These are phyloP conservation scores for Rhizomys pruinosus DNA, from an alignment of 2,113 vertebrate species.

Conservation along the genomic window DNA sequence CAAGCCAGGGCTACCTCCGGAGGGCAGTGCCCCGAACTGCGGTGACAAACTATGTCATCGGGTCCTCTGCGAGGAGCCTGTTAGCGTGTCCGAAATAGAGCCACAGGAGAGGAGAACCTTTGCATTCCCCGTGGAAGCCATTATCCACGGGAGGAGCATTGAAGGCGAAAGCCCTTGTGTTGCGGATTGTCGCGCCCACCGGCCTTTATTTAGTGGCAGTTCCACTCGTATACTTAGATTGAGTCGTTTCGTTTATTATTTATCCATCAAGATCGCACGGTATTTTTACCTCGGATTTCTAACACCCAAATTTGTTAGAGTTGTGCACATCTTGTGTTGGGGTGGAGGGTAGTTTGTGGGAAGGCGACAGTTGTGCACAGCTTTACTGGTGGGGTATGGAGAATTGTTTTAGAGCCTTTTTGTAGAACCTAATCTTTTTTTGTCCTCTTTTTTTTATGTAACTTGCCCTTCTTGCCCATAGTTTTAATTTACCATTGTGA, in stretches of 20 bases:
- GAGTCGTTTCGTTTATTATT: not conserved
- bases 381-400: not conserved
- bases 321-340: slow-evolving; percentile 49
- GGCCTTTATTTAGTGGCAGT: not conserved
- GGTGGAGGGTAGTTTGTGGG: slow-evolving; percentile 24
- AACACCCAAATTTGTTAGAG: slow-evolving; percentile 63
- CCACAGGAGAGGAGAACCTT: not conserved
- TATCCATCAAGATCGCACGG: not conserved
- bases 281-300: slow-evolving; percentile 31
- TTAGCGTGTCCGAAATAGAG: slow-evolving; percentile 56
- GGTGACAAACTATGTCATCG: slow-evolving; percentile 61
- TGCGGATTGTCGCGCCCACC: not conserved
- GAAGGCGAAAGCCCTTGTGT: not conserved
- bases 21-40: slow-evolving; percentile 42
- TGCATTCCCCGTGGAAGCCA: slow-evolving; percentile 70
- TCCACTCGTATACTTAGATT: not conserved
- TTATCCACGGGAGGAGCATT: slow-evolving; percentile 42
- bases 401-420: slow-evolving; percentile 39
- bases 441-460: not conserved
- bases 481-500: slow-evolving; percentile 45
- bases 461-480: not conserved
- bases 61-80: slow-evolving; percentile 61
- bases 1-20: slow-evolving; percentile 37
- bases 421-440: slow-evolving; percentile 38
- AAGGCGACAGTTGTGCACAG: not conserved